Conservation (phyloP, 2,888 invertebrate species). For the Drosophila testacea region DNA sequence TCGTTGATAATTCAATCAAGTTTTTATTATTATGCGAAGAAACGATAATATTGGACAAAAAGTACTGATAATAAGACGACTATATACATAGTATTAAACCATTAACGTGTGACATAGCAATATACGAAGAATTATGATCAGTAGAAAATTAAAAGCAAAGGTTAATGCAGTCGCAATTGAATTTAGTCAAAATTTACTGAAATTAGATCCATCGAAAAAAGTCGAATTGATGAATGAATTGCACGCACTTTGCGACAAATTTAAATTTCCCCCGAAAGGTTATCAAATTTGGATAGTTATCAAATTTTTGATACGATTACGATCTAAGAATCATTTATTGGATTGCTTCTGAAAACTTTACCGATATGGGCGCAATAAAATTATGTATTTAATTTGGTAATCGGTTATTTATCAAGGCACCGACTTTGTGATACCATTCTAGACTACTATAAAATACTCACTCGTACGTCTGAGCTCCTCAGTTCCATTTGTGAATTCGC, state of each 20-base stretch:
- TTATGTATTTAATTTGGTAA: constrained; percentile 30
- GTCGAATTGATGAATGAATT: too few relatives aligned
- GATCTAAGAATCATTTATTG: constrained; percentile 5
- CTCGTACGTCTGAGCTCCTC: constrained; percentile 1
- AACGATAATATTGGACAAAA: not conserved
- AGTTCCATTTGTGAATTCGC: constrained; percentile 30
- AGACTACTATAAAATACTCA: constrained; percentile 35
- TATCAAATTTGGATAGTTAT: constrained; percentile 36
- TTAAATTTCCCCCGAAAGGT: not conserved
- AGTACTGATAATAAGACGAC: constrained; percentile 2
- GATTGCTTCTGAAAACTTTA: constrained; percentile 24
- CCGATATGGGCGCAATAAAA: constrained; percentile 26
- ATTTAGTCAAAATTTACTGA: too few relatives aligned
- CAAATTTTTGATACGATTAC: constrained; percentile 25
- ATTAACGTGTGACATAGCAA: not conserved
- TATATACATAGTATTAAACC: not conserved
- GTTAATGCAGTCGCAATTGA: too few relatives aligned
- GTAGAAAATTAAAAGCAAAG: not conserved
- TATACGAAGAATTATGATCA: not conserved
- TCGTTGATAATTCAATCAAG: constrained; percentile 5
- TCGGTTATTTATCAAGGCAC: constrained; percentile 28
- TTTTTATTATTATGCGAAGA: not conserved
- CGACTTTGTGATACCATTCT: constrained; percentile 29
- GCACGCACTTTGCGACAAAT: not conserved
- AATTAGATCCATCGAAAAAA: too few relatives aligned